Base-by-base conservation (phyloP, 1,140 invertebrate genomes). In the Telenomus remus region DNA sequence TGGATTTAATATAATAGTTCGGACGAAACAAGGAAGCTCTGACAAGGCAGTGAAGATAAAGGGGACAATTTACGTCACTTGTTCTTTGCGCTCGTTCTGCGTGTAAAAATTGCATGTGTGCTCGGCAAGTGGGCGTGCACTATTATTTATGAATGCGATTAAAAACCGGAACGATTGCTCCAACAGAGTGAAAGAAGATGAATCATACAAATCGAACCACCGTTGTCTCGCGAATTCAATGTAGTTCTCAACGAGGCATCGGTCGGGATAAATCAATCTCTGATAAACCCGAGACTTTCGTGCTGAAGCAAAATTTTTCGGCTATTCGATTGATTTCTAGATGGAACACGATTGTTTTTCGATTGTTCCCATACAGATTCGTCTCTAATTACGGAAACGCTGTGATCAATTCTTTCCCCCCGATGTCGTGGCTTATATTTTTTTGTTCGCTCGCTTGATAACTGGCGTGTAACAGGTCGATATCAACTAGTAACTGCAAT, bases 381-480 rank as follows among this genome's bases (percentile, higher is more conserved):
- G 49, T 76, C 42, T 56, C 63, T 70, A 68, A 61, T 63, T 61
- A 71, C 61, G 43, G 49, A 46, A 47, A 51, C 66, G 48, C 50
- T 66, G 59, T 73, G 78, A 81, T 82, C 78, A 81, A 79, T 84
- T 80, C 59, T 78, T 81, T 75, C 65, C 55, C 57, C 64, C 46
- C 50, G 19, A 60, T 47, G 69, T 61, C 59, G 50, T 65, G 66
- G 54, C 59, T 72, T 78, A 78, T 68, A 77, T 78, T 66, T n/a
- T n/a, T 55, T 51, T 55, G 65, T 75, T 82, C 71, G 82, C 80
- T 76, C 81, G 80, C 61, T 80, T 83, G 79, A 83, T 83, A 78
- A 79, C 80, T 82, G 78, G 76, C 73, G 78, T 83, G 77, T 78
- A 84, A 83, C 80, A 82, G 82, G 80, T 84, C 82, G 82, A 84